Conservation (phyloP, 2,797 vertebrate species). For the Macropodus opercularis region DNA sequence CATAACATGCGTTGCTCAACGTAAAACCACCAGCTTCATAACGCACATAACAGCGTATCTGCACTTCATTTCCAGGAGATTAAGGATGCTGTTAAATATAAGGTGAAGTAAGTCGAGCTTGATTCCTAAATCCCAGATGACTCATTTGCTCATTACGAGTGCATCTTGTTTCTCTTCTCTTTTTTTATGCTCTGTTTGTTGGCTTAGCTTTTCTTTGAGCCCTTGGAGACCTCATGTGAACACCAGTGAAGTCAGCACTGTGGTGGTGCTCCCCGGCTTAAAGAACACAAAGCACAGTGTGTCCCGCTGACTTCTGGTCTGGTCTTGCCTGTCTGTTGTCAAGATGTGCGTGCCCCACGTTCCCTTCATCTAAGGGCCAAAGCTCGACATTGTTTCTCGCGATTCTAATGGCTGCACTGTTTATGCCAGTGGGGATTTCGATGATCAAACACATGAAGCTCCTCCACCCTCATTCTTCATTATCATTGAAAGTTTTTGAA, state of each 20-base stretch:
- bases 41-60: too few species aligned
- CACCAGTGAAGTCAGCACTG: constrained; percentile 8
- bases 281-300: constrained; percentile 37
- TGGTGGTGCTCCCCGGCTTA: constrained; percentile 19
- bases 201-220: constrained; percentile 6
- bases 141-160: too few species aligned
- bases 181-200: background rate
- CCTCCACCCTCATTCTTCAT: constrained; percentile 54
- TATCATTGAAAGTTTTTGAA: constrained; percentile 30
- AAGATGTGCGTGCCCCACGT: constrained; percentile 48
- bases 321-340: constrained; percentile 42
- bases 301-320: constrained; percentile 26
- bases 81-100: too few species aligned
- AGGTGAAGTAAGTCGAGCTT: too few species aligned
- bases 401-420: constrained; percentile 52
- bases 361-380: constrained; percentile 42
- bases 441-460: constrained; percentile 42
- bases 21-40: too few species aligned
- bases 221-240: background rate
- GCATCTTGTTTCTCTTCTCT: background rate
- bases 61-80: too few species aligned
- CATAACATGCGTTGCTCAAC: too few species aligned
- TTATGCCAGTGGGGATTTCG: constrained; percentile 53
- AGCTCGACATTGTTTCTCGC: constrained; percentile 43
- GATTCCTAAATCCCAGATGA: too few species aligned